A percentile compares a stretch with the other conserved stretches of the same genome.
These are phyloP conservation scores for Tyria jacobaeae DNA, from an alignment of 2,888 invertebrate species.

Conservation along the genomic window DNA sequence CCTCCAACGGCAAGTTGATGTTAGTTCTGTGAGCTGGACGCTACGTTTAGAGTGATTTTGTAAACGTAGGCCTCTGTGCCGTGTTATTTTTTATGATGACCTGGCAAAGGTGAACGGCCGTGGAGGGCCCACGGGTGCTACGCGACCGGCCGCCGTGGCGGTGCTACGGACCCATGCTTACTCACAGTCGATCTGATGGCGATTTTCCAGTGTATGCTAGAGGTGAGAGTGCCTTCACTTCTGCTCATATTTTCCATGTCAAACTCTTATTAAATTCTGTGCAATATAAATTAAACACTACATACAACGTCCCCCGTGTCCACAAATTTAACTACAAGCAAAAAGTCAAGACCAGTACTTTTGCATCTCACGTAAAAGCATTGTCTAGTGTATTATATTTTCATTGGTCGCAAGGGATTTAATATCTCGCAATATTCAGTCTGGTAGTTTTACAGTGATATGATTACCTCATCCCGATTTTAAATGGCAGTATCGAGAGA, in stretches of 20 bases:
- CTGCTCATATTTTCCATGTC: conserved; percentile 19
- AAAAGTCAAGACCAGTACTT: neutral
- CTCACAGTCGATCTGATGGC: conserved; percentile 94
- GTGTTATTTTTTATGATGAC: conserved; percentile 74
- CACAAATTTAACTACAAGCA: neutral
- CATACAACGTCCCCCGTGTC: neutral
- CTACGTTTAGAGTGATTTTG: conserved; percentile 59
- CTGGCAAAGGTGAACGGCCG: conserved; percentile 78
- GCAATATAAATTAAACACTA: neutral
- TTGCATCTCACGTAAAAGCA: neutral
- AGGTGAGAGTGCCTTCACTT: conserved; percentile 85
- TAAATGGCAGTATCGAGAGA: neutral
- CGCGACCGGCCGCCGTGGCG: conserved; percentile 86
- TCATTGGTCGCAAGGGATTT: neutral
- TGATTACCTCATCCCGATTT: neutral
- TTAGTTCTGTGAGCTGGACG: conserved; percentile 68
- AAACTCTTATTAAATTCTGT: conserved; percentile 59
- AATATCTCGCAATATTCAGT: neutral
- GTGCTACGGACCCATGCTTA: conserved; percentile 91
- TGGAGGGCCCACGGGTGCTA: conserved; percentile 85
- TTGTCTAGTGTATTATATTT: neutral
- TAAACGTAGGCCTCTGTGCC: conserved; percentile 68
- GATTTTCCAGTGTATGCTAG: conserved; percentile 93
- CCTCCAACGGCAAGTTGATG: conserved; percentile 75
- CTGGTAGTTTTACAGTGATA: neutral